Percentiles rank a stretch among this genome's conserved stretches.
These are phyloP conservation scores for Petrocephalus microphthalmus DNA, from an alignment of 2,113 vertebrate genomes.

Conservation along the genomic window DNA sequence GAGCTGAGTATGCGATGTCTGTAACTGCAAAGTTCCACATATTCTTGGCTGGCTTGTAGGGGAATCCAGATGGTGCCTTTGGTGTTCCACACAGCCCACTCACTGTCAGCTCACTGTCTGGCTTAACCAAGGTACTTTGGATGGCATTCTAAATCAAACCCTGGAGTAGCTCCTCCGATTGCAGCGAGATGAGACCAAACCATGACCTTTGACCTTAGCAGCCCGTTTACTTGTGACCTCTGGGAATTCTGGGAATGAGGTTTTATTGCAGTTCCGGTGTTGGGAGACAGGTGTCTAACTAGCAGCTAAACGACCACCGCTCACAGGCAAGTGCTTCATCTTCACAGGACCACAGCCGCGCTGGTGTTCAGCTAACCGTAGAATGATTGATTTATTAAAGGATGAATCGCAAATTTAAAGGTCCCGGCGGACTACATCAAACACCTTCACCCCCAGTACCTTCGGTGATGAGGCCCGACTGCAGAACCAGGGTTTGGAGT, in stretches of 20 bases:
- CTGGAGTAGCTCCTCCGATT: conserved; percentile 50
- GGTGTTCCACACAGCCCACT: not conserved
- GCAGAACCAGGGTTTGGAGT: not conserved
- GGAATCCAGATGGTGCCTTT: not conserved
- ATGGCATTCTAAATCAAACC: conserved; percentile 55
- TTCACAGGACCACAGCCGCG: not conserved
- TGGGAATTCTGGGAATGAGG: not conserved
- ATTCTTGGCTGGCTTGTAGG: not conserved
- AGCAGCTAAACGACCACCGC: not conserved
- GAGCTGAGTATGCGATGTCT: not conserved
- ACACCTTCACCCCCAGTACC: not conserved
- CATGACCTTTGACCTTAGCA: conserved; percentile 47
- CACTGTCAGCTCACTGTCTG: not conserved
- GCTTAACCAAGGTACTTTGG: conserved; percentile 15
- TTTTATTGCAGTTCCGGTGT: not conserved
- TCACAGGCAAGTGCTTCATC: not conserved
- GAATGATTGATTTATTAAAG: not conserved
- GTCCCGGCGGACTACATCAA: not conserved
- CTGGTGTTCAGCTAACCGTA: not conserved
- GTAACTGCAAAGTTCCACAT: not conserved
- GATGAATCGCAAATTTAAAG: not conserved
- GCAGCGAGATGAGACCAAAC: conserved; percentile 35
- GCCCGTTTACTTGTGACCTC: not conserved
- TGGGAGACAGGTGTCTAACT: not conserved
- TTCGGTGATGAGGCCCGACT: not conserved